Evolutionary conservation across 2,797 vertebrate species (phyloP), one percentile per base, ranked within the genome.

Genomic region (Acanthornis magna): DNA sequence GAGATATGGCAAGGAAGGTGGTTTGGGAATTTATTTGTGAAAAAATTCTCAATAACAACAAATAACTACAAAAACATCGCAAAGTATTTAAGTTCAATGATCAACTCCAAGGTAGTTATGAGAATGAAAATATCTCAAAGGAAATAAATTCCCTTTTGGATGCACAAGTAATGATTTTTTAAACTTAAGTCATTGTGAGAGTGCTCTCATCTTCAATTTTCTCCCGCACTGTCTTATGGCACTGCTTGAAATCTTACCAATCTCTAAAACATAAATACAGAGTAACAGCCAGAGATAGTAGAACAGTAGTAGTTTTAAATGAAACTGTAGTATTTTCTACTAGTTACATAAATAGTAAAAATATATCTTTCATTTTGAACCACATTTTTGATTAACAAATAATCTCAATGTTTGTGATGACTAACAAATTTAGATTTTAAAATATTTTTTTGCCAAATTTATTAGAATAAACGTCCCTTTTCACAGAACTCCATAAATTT

Each of bases 381-480:
- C 6, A 67, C 13, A 65, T 26, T 36, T 82, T 61, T 62, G 54
- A 81, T n/a, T 47, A 77, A 85, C 15, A 68, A 70, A 86, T 79
- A n/a, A 94, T 93, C 61, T 90, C 68, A 34, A 67, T 68, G 38
- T 65, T 95, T 73, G 60, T 43, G 65, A 85, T 83, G 76, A 91
- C 20, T 77, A 91, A 91, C 30, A 93, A 92, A 68, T 85, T 67
- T 65, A 73, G 14, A 48, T 71, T 36, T 71, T 93, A n/a, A n/a
- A n/a, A n/a, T n/a, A n/a, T n/a, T n/a, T 43, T 86, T 96, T 91
- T 63, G 55, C 91, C 7, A 11, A 13, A 95, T 88, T 78, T 66
- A 67, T 85, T 76, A 93, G 73, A 96, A 96, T 92, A 83, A 96
- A 89, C 43, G 81, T 40, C 75, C 65, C 34, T 92, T 96, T 89